These are phyloP conservation scores for Tetragnatha versicolor DNA, from an alignment of 1,140 invertebrate species.

Conservation along the genomic window DNA sequence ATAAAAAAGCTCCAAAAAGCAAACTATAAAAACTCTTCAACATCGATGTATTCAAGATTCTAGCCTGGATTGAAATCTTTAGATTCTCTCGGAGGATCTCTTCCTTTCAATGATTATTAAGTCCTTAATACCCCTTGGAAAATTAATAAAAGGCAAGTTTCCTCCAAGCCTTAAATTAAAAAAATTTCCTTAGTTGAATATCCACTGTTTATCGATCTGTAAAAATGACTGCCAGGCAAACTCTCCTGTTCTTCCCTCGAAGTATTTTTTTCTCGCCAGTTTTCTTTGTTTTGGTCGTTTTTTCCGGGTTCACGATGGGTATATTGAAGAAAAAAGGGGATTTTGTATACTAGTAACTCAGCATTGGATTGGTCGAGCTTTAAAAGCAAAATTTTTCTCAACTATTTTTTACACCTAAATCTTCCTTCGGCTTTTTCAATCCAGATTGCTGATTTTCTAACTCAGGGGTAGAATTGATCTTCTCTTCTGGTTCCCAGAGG, in stretches of 20 bases:
- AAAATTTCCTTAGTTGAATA: slow-evolving; percentile 34
- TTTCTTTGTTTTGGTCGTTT: slow-evolving; percentile 2
- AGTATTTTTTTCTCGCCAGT: slow-evolving; percentile 22
- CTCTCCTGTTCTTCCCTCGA: slow-evolving; percentile 6
- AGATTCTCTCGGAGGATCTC: neutral
- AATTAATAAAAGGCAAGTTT: slow-evolving; percentile 44
- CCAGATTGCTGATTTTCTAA: neutral
- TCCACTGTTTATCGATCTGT: slow-evolving; percentile 24
- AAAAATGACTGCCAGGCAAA: slow-evolving; percentile 38
- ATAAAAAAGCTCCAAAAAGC: neutral
- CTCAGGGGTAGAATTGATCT: slow-evolving; percentile 12
- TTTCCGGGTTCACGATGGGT: neutral
- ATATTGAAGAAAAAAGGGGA: slow-evolving; percentile 1
- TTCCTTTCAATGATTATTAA: slow-evolving; percentile 44
- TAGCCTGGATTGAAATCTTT: slow-evolving; percentile 16
- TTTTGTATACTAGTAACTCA: slow-evolving; percentile 35
- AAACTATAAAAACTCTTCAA: neutral
- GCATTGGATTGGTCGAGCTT: slow-evolving; percentile 38
- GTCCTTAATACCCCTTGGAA: slow-evolving; percentile 41
- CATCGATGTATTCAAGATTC: slow-evolving; percentile 12
- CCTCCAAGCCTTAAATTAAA: slow-evolving; percentile 19
- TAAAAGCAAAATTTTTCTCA: slow-evolving; percentile 24
- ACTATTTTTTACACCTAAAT: slow-evolving; percentile 9
- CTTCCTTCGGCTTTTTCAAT: neutral
- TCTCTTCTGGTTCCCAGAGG: too few species aligned